A percentile compares a stretch with the other conserved stretches of the same genome.
phyloP scores from a whole-genome alignment of 2,797 vertebrate genomes.

The Ibycter americanus region DNA sequence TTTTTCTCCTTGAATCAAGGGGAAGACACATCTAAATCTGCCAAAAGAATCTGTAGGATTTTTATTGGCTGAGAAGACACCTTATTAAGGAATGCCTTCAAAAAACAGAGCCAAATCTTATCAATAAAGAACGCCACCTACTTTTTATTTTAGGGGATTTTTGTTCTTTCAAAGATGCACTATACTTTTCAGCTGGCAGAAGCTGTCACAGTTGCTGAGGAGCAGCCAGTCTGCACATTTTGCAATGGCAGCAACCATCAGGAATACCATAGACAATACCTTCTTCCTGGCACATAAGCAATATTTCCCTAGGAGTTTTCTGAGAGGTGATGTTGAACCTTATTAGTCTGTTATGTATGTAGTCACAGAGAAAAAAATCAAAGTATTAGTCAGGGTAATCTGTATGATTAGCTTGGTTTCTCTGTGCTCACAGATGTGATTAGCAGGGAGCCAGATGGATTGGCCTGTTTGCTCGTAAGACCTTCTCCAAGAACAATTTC shows the following conservation, averaged over 20 bases:
- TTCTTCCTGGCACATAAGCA: not conserved
- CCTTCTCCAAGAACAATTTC: not conserved
- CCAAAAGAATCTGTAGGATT: not conserved
- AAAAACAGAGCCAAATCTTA: not conserved
- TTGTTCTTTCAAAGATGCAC: not conserved
- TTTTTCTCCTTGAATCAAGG: not conserved
- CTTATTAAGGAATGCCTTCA: not conserved
- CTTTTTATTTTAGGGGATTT: not conserved
- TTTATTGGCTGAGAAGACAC: not conserved
- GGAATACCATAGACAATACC: not conserved
- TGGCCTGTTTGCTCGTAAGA: not conserved
- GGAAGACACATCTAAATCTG: not conserved
- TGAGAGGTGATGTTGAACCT: not conserved
- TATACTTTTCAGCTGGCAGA: not conserved
- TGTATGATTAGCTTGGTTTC: not conserved
- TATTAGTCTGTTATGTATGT: not conserved
- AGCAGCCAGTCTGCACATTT: not conserved
- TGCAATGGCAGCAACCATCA: not conserved
- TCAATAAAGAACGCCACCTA: rapidly evolving
- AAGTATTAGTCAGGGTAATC: not conserved
- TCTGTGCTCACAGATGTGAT: not conserved
- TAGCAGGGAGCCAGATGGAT: not conserved
- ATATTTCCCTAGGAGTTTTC: not conserved
- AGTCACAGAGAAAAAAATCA: not conserved
- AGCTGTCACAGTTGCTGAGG: not conserved